These are phyloP conservation scores for Leptopterna dolabrata DNA, from an alignment of 2,888 invertebrate genomes.

Conservation along the genomic window DNA sequence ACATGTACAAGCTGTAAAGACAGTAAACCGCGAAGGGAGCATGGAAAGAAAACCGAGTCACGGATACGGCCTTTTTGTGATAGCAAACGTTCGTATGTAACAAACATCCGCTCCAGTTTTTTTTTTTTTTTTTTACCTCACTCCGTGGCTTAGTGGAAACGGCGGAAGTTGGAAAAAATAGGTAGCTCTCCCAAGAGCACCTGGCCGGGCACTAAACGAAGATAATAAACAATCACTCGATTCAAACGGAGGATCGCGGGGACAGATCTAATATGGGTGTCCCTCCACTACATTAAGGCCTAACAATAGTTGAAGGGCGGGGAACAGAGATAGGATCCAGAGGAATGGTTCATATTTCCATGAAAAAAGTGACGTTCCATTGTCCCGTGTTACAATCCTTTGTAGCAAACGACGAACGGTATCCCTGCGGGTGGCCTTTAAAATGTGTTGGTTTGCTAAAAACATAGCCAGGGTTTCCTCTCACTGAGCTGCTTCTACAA, in stretches of 20 bases:
- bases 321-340: neutral
- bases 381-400: neutral
- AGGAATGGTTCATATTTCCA: constrained; percentile 3
- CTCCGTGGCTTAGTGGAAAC: neutral
- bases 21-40: too few relatives aligned
- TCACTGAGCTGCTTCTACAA: too few relatives aligned
- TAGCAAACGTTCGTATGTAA: neutral
- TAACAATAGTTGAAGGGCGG: neutral
- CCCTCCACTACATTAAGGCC: neutral
- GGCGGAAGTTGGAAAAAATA: neutral
- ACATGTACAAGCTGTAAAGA: too few relatives aligned
- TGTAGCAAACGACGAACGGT: neutral
- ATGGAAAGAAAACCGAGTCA: neutral
- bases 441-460: neutral
- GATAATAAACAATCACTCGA: neutral
- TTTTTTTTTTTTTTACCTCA: neutral
- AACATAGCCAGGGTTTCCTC: neutral
- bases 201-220: neutral
- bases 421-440: neutral
- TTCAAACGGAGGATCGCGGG: neutral
- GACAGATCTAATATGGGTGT: neutral
- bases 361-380: neutral
- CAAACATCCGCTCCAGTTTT: neutral
- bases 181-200: neutral
- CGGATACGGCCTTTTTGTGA: neutral